Conservation (phyloP, 2,113 vertebrate genomes). For the Danionella cerebrum region DNA sequence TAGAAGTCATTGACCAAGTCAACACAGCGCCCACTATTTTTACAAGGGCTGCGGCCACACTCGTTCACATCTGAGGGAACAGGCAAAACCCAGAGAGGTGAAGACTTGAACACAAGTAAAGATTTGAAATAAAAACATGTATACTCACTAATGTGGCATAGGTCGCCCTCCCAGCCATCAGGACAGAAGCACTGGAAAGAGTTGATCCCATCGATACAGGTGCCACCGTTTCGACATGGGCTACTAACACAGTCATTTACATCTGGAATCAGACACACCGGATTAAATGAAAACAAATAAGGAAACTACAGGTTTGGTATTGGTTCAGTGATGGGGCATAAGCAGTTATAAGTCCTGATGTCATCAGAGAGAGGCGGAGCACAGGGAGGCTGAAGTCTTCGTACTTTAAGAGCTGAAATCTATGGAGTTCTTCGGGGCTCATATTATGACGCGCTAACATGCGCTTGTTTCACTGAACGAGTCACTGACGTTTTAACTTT, state of each 20-base stretch:
- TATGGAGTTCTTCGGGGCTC: too few relatives aligned
- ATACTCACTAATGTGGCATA: constrained; percentile 86
- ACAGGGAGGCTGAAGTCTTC: too few relatives aligned
- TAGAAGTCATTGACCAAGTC: constrained; percentile 92
- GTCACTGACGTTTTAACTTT: too few relatives aligned
- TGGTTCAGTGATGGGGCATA: too few relatives aligned
- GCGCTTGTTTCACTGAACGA: too few relatives aligned
- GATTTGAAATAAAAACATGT: too few relatives aligned
- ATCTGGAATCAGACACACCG: constrained; percentile 57
- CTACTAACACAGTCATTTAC: constrained; percentile 82
- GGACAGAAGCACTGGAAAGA: constrained; percentile 89
- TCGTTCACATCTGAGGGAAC: constrained; percentile 79
- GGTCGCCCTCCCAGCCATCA: constrained; percentile 88
- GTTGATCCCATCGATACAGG: constrained; percentile 85
- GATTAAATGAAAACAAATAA: not conserved
- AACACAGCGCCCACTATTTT: constrained; percentile 82
- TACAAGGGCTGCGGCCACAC: constrained; percentile 86
- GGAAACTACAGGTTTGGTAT: too few relatives aligned
- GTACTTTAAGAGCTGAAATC: too few relatives aligned
- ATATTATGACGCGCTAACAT: too few relatives aligned
- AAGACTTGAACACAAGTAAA: not conserved
- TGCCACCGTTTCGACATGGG: constrained; percentile 86
- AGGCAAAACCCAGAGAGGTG: not conserved
- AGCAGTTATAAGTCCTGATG: too few relatives aligned
- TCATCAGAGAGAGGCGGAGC: too few relatives aligned